Evolutionary conservation across 2,888 invertebrate genomes (phyloP), one percentile per base, ranked within the genome.

Genomic region (Galeopsomyia nigrocyanea): DNA sequence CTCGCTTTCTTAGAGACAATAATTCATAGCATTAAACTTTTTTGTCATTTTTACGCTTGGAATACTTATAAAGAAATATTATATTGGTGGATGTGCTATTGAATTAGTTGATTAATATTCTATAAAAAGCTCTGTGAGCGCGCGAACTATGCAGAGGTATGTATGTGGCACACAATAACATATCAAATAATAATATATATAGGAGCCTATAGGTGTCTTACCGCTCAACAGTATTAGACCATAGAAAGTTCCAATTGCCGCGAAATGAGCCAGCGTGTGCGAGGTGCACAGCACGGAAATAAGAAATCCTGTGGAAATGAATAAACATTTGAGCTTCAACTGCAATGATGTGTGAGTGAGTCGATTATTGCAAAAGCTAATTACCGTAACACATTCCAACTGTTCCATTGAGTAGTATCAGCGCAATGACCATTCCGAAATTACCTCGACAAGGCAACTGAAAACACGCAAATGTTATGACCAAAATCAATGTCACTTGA

Each of bases 191-290:
- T n/a, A n/a, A n/a, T n/a, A n/a, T n/a, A n/a, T n/a, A n/a, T n/a
- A n/a, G n/a, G 3, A 31, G 31, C 31, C 31, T 39, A 7, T 39
- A 39, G 10, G 7, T 39, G 5, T 87, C 91, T 88, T 86, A 95
- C 96, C 96, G 84, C 95, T 94, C 7, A 96, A 87, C 75, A 97
- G 88, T 76, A 97, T 91, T 89, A 95, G 92, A 0, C 97, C 96
- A 82, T 96, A 97, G 83, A 97, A 96, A 76, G 94, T 94, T 16
- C 97, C 97, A 0, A 96, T 92, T 0, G 95, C 91, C 14, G 94
- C 89, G 83, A 95, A 95, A 88, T 96, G 95, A 0, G 96, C 93
- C 80, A 93, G 89, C 0, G 92, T 92, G 79, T 95, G 95, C 47
- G 93, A 92, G 22, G 91, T 89, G 81, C 94, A 94, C 77, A 93